Percentiles rank a stretch among this genome's conserved stretches.
phyloP scores from a whole-genome alignment of 2,888 invertebrate genomes.

The Drosophila emarginata region DNA sequence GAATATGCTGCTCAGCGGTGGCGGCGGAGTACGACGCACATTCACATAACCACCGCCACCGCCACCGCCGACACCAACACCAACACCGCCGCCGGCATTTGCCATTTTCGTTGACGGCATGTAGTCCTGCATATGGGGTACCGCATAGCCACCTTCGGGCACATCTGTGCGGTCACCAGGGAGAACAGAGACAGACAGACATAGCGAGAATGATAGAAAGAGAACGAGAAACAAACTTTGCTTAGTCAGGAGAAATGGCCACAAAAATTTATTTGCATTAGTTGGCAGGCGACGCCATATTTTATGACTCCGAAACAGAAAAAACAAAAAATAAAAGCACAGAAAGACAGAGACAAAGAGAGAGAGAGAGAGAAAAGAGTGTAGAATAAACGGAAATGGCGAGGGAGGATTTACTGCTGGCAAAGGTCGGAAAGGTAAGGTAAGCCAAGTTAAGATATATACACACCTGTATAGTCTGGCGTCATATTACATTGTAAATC shows the following conservation, averaged over 20 bases:
- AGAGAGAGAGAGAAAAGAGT: neutral
- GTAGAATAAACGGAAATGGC: conserved; percentile 40
- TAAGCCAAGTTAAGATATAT: conserved; percentile 37
- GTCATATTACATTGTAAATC: conserved; percentile 83
- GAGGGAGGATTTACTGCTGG: conserved; percentile 24
- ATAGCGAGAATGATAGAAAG: conserved; percentile 20
- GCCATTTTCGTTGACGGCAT: conserved; percentile 83
- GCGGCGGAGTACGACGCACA: conserved; percentile 82
- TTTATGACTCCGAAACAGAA: conserved; percentile 62
- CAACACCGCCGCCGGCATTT: conserved; percentile 59
- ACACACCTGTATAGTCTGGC: conserved; percentile 85
- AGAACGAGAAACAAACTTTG: conserved; percentile 51
- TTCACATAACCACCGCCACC: conserved; percentile 80
- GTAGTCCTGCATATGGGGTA: conserved; percentile 84
- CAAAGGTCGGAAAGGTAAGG: conserved; percentile 27
- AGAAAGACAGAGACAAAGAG: conserved; percentile 25
- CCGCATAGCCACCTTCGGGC: conserved; percentile 85
- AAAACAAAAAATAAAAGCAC: neutral
- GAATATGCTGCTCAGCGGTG: conserved; percentile 84
- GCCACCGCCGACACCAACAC: conserved; percentile 51
- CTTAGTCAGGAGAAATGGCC: conserved; percentile 66
- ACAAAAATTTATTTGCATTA: conserved; percentile 75
- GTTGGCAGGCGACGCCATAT: conserved; percentile 64
- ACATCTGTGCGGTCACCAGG: conserved; percentile 82
- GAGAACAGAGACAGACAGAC: neutral